Evolutionary conservation across 2,113 vertebrate genomes (phyloP).

Genomic region (Megaceryle torquata): DNA sequence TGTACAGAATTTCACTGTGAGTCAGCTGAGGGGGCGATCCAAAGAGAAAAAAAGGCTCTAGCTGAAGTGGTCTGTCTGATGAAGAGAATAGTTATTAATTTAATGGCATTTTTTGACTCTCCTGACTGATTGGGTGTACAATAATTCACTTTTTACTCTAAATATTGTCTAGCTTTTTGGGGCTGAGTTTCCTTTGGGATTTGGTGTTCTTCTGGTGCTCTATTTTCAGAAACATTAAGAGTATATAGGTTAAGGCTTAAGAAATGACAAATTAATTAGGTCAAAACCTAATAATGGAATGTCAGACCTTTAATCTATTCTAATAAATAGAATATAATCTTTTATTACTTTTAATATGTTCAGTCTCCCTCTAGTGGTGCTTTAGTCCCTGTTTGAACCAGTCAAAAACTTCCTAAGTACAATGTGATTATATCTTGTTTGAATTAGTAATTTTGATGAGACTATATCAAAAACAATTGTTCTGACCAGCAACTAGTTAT

Average conservation of each 20-base stretch:
- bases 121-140: background rate
- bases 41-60: conserved; percentile 1
- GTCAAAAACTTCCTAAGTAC: background rate
- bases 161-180: background rate
- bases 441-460: background rate
- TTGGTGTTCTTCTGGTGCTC: background rate
- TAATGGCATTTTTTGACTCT: conserved; percentile 22
- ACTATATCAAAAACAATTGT: background rate
- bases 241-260: background rate
- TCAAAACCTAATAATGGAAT: background rate
- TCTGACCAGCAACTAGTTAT: background rate
- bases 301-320: background rate
- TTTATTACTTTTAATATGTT: background rate
- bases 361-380: background rate
- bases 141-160: background rate
- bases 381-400: background rate
- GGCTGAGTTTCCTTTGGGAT: background rate
- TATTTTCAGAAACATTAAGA: background rate
- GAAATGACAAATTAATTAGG: background rate
- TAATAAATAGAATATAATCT: background rate
- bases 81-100: conserved; percentile 24
- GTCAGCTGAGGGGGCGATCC: conserved; percentile 65
- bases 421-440: background rate
- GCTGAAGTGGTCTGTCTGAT: conserved; percentile 19
- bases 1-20: conserved; percentile 61